These are phyloP conservation scores for Diplosoma virens DNA, from an alignment of 23 tunicate genomes.

Conservation along the genomic window DNA sequence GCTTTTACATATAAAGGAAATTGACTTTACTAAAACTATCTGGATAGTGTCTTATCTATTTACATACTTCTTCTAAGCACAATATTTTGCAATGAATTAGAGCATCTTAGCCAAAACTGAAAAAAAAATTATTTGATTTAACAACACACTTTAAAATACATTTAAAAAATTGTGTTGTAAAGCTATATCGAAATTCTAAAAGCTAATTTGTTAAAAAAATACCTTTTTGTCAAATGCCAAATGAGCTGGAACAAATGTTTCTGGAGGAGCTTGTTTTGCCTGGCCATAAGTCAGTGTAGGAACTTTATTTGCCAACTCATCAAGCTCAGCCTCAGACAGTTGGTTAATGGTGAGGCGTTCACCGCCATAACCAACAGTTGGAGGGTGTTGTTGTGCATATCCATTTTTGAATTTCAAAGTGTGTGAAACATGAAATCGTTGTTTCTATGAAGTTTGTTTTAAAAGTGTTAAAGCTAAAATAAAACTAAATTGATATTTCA, in stretches of 20 bases:
- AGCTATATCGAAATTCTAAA: too few species aligned
- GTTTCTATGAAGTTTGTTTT: constrained; percentile 45
- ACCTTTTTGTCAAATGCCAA: constrained; percentile 97
- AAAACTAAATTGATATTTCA: too few species aligned
- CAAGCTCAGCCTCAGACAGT: constrained; percentile 83
- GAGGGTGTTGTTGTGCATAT: constrained; percentile 69
- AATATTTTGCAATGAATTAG: too few species aligned
- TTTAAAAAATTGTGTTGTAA: too few species aligned
- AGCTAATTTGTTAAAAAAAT: too few species aligned
- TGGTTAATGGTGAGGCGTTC: constrained; percentile 68
- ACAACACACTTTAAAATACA: too few species aligned
- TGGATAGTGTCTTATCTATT: too few species aligned
- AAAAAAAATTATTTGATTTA: too few species aligned
- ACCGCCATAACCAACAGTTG: constrained; percentile 89
- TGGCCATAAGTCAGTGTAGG: constrained; percentile 92
- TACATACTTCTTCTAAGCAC: too few species aligned
- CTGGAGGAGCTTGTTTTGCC: constrained; percentile 92
- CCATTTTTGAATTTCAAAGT: constrained; percentile 93
- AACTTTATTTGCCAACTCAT: constrained; percentile 90
- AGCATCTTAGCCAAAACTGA: too few species aligned
- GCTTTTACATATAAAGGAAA: too few species aligned
- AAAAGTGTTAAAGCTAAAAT: neutral
- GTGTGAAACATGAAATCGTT: constrained; percentile 89
- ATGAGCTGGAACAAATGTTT: constrained; percentile 95
- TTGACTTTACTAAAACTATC: too few species aligned